These are phyloP conservation scores for Neolamprologus sp. DNA, from an alignment of 2,113 vertebrate species.

Conservation along the genomic window DNA sequence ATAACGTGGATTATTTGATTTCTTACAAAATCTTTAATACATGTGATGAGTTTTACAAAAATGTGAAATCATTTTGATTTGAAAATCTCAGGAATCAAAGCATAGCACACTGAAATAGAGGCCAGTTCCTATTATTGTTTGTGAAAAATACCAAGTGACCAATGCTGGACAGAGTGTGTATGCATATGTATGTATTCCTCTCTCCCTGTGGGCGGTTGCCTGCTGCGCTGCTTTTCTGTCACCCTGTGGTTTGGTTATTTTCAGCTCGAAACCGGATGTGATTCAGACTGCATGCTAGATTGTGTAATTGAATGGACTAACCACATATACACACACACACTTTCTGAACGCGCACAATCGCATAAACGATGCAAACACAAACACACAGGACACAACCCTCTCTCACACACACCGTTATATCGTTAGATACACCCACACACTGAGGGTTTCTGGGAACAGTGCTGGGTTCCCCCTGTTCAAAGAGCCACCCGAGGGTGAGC, in stretches of 20 bases:
- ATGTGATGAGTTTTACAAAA: not conserved
- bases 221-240: slow-evolving; percentile 65
- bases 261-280: slow-evolving; percentile 66
- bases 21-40: not conserved
- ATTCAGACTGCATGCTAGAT: slow-evolving; percentile 64
- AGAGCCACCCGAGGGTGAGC: slow-evolving; percentile 36
- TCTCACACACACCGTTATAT: not conserved
- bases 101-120: not conserved
- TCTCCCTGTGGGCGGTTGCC: slow-evolving; percentile 43
- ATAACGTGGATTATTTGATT: not conserved
- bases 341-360: not conserved
- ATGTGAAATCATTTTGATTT: not conserved
- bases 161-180: not conserved
- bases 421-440: slow-evolving; percentile 23
- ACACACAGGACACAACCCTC: not conserved
- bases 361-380: not conserved
- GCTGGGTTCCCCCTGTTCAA: slow-evolving; percentile 37
- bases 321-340: slow-evolving; percentile 24
- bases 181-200: not conserved
- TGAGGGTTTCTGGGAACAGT: slow-evolving; percentile 50
- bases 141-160: slow-evolving; percentile 12
- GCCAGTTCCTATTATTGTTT: not conserved
- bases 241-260: slow-evolving; percentile 68
- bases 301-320: slow-evolving; percentile 61
- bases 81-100: not conserved